These are phyloP conservation scores for Crotophaga sulcirostris DNA, from an alignment of 2,113 vertebrate genomes.

Conservation along the genomic window DNA sequence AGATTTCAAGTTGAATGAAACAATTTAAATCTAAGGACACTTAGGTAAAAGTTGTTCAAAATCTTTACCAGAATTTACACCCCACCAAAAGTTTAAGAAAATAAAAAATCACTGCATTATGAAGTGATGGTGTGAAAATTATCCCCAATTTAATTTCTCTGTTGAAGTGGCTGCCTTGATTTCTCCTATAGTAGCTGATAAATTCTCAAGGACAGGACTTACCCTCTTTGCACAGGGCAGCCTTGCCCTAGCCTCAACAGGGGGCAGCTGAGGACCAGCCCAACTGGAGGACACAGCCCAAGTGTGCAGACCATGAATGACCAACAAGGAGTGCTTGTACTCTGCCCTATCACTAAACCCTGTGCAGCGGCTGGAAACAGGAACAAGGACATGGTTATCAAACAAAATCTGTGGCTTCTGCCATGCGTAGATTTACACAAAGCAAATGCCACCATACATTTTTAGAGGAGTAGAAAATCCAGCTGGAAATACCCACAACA, in stretches of 20 bases:
- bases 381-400: neutral
- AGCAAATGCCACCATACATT: neutral
- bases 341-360: neutral
- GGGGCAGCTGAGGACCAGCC: neutral
- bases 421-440: neutral
- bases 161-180: neutral
- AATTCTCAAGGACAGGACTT: neutral
- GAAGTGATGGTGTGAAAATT: neutral
- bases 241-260: too few relatives aligned
- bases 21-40: constrained; percentile 27
- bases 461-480: neutral
- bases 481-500: neutral
- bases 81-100: neutral
- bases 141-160: neutral
- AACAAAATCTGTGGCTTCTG: neutral
- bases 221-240: neutral
- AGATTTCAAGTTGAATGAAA: constrained; percentile 34
- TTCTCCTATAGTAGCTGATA: neutral
- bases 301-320: neutral
- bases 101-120: neutral
- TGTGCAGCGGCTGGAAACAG: neutral
- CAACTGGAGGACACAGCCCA: neutral
- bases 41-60: constrained; percentile 44
- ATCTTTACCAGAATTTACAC: constrained; percentile 1
- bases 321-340: neutral